Evolutionary conservation across 2,113 vertebrate genomes (phyloP).

Genomic region (Silurus asotus): DNA sequence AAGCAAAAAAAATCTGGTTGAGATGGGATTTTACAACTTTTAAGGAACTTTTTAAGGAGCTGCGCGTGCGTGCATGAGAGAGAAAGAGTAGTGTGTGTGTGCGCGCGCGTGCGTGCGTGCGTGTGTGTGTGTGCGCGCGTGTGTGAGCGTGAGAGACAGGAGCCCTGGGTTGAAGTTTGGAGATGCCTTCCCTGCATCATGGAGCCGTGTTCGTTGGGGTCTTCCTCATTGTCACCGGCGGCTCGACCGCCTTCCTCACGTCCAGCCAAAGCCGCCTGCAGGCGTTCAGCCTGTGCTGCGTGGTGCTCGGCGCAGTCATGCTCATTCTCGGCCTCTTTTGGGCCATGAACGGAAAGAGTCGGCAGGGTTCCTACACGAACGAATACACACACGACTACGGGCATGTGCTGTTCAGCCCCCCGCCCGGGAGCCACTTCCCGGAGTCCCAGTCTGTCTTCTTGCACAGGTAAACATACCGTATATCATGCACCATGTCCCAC

Average conservation of each 20-base stretch:
- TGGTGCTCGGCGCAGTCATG: constrained; percentile 77
- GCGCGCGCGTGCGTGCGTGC: not conserved
- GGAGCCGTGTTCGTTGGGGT: constrained; percentile 75
- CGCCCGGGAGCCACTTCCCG: constrained; percentile 66
- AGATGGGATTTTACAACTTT: constrained; percentile 18
- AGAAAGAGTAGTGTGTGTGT: not conserved
- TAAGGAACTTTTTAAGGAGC: not conserved
- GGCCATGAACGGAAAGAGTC: constrained; percentile 75
- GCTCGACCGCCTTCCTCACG: constrained; percentile 75
- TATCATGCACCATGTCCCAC: not conserved
- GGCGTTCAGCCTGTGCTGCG: constrained; percentile 78
- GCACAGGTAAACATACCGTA: constrained; percentile 66
- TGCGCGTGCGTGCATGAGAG: no score
- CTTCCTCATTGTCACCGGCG: constrained; percentile 77
- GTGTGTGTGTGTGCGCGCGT: not conserved
- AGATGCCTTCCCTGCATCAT: constrained; percentile 77
- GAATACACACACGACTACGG: constrained; percentile 71
- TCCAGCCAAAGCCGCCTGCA: constrained; percentile 72
- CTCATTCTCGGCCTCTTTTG: constrained; percentile 77
- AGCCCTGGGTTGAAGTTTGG: constrained; percentile 42
- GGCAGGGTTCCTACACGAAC: constrained; percentile 61
- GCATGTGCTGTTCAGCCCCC: constrained; percentile 70
- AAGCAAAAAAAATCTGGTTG: no score
- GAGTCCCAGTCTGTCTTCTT: constrained; percentile 75
- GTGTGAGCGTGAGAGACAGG: not conserved